A percentile compares a stretch with the other conserved stretches of the same genome.
phyloP scores from a whole-genome alignment of 2,113 vertebrate species.

The Dipodomys ordii region DNA sequence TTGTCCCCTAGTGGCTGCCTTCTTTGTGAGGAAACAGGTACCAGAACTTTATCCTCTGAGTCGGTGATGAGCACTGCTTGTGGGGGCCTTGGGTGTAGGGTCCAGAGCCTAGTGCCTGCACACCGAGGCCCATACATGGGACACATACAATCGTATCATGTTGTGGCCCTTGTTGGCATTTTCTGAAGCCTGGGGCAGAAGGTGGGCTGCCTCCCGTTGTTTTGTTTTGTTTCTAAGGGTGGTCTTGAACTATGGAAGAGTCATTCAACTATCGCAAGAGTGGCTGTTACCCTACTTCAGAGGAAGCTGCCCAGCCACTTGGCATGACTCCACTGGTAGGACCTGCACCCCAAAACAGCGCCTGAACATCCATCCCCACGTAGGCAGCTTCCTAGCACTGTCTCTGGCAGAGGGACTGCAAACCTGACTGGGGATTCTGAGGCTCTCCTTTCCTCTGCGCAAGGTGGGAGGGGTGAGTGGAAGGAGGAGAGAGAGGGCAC shows the following conservation, averaged over 20 bases:
- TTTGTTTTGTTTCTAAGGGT: neutral
- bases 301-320: neutral
- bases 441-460: neutral
- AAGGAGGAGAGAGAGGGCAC: constrained; percentile 71
- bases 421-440: neutral
- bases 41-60: neutral
- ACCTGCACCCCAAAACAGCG: neutral
- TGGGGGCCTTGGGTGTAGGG: accelerated
- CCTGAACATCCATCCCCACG: neutral
- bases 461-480: accelerated
- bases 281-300: accelerated
- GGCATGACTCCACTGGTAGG: neutral
- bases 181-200: neutral
- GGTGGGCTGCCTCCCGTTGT: neutral
- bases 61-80: neutral
- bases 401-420: neutral
- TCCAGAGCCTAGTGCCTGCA: neutral
- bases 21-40: accelerated
- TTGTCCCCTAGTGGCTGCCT: neutral
- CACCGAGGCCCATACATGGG: neutral
- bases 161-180: neutral
- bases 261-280: neutral
- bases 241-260: neutral
- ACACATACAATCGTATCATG: neutral
- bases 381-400: too few species aligned